These are phyloP conservation scores for Coronaproctus castanopsis DNA, from an alignment of 2,888 invertebrate species.

Conservation along the genomic window DNA sequence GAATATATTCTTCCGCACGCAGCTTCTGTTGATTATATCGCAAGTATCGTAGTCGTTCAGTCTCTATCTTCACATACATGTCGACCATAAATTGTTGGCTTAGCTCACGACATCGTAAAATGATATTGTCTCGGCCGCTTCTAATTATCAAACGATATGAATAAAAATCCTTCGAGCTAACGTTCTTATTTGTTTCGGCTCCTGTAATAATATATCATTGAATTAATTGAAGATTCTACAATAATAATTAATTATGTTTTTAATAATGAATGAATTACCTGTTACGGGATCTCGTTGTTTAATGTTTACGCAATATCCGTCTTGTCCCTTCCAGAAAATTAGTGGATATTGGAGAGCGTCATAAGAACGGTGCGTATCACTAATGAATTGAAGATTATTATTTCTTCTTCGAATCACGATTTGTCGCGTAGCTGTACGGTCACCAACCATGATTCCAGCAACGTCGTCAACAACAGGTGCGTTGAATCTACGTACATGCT, in stretches of 20 bases:
- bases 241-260: too few relatives aligned
- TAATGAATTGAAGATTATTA: slow-evolving; percentile 20
- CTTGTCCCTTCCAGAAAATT: slow-evolving; percentile 21
- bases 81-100: slow-evolving; percentile 15
- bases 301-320: slow-evolving; percentile 21
- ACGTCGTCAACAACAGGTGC: too few relatives aligned
- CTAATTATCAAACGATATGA: slow-evolving; percentile 16
- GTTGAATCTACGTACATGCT: too few relatives aligned
- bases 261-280: too few relatives aligned
- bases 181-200: slow-evolving; percentile 12
- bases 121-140: slow-evolving; percentile 4
- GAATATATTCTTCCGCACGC: slow-evolving; percentile 19
- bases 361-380: slow-evolving; percentile 23
- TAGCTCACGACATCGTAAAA: slow-evolving; percentile 10
- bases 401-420: too few relatives aligned
- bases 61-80: slow-evolving; percentile 18
- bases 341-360: slow-evolving; percentile 25
- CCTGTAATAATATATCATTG: too few relatives aligned
- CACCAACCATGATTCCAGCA: too few relatives aligned
- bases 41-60: slow-evolving; percentile 18
- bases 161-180: slow-evolving; percentile 19
- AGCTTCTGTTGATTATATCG: slow-evolving; percentile 18
- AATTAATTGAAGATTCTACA: too few relatives aligned
- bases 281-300: too few relatives aligned
- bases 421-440: too few relatives aligned